Conservation (phyloP, 1,140 invertebrate genomes). For the Aphidius gifuensis region DNA sequence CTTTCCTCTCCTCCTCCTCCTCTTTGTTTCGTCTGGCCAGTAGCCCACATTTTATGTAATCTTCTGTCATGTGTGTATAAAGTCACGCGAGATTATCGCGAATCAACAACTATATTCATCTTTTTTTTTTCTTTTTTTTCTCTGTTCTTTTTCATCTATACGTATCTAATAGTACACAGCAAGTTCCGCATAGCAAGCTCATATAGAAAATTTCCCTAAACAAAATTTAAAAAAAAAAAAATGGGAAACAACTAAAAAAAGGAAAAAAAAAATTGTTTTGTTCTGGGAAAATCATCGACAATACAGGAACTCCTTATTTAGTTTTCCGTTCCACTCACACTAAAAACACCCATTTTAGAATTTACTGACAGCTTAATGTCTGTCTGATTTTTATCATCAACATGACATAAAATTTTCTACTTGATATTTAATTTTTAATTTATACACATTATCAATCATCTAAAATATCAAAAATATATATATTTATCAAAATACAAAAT, state of each 20-base stretch:
- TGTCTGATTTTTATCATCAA: too few relatives aligned
- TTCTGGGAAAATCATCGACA: not conserved
- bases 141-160: too few relatives aligned
- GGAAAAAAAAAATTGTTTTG: not conserved
- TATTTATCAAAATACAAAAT: too few relatives aligned
- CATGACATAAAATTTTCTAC: too few relatives aligned
- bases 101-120: not conserved
- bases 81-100: not conserved
- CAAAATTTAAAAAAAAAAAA: not conserved
- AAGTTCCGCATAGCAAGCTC: not conserved
- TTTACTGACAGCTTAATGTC: too few relatives aligned
- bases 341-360: too few relatives aligned
- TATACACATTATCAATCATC: too few relatives aligned
- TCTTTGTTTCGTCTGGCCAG: not conserved
- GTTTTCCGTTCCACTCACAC: not conserved
- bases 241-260: not conserved
- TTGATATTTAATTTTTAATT: too few relatives aligned
- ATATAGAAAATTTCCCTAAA: not conserved
- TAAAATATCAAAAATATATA: too few relatives aligned
- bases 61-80: not conserved
- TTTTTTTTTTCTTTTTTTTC: too few relatives aligned
- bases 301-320: slow-evolving; percentile 3
- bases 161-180: too few relatives aligned
- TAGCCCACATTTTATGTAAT: slow-evolving; percentile 8
- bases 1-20: not conserved